Base-by-base conservation (phyloP, 2,888 invertebrate species). In the Labia minor region DNA sequence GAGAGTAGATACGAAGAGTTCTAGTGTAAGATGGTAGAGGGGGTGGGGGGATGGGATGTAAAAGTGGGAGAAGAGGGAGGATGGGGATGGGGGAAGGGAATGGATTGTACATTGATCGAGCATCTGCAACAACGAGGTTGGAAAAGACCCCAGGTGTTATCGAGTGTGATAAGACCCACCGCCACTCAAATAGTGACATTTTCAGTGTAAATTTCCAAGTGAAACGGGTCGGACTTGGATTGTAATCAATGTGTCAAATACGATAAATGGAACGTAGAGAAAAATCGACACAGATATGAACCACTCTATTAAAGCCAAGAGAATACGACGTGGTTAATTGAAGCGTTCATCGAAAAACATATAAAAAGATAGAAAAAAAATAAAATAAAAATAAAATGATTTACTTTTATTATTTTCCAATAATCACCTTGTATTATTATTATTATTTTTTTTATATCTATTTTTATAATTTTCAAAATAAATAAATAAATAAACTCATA, bases 111-210 rank as follows among this genome's bases (percentile, higher is more conserved):
- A 49, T 49, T 49, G 49, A 49, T 49, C 49, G 49, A 49, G 49
- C 49, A 49, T 49, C 49, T 49, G 49, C 49, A 49, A 49, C 49
- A 49, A 14, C 6, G n/a, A 49, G 49, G 49, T 14, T 49, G 49
- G 49, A 49, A 49, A 49, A 49, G 49, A 49, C 49, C 49, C 26
- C 49, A 49, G 49, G 49, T 49, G 49, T 49, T 49, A 49, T 49
- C 49, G 49, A 49, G 49, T 49, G 49, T 49, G 49, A 49, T 49
- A 49, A 49, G 49, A 49, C 49, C 49, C 49, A 49, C 49, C 49
- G n/a, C n/a, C n/a, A n/a, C n/a, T n/a, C n/a, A n/a, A 16, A 16
- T 14, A 14, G 16, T 16, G 49, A 49, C 49, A 49, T 49, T 49
- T 14, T 49, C 49, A 49, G 49, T 49, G 49, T 49, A 49, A 49